Base-by-base conservation (phyloP, 2,797 vertebrate genomes). In the Sebastes matsubarae region DNA sequence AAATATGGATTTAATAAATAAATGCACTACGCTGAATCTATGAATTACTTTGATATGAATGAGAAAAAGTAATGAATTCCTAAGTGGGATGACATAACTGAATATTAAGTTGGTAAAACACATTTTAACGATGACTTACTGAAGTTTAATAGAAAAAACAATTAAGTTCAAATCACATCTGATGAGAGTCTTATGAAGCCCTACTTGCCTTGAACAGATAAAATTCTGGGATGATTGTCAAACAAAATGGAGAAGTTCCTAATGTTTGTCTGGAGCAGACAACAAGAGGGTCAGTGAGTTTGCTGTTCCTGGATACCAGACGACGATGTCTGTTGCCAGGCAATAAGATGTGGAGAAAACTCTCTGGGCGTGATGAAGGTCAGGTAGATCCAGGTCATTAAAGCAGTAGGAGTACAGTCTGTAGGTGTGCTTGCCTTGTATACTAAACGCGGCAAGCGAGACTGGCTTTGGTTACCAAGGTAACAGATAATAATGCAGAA, bases 271-370 rank as follows among this genome's bases (percentile, higher is more conserved):
- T 70, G 34, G 10, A 32, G 29, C 57, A 77, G 65, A 66, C 14
- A 25, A 16, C 30, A 27, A 7, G 4, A 52, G 63, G 14, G 55
- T 55, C 20, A 24, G 25, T 3, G 7, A 68, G 24, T 30, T 36
- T 38, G 18, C 24, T 4, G 36, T 10, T 72, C n/a, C 8, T 55
- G 16, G 61, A 63, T 18, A 42, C 4, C 13, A 77, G 58, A 54
- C 11, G 18, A 18, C 38, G 65, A n/a, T 70, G 59, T 72, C 60
- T 55, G 81, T 72, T 83, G 72, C 77, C 70, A 74, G 61, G 66
- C 42, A 3, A 80, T 50, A 25, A n/a, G 50, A n/a, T 52, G 20
- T 52, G 50, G 20, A 52, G 50, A 52, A 52, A 46, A 46, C 16
- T 8, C 42, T 46, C 42, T 46, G 30, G 61, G 30, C 5, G 4